Evolutionary conservation across 2,888 invertebrate species (phyloP).

Genomic region (Morpho helenor): DNA sequence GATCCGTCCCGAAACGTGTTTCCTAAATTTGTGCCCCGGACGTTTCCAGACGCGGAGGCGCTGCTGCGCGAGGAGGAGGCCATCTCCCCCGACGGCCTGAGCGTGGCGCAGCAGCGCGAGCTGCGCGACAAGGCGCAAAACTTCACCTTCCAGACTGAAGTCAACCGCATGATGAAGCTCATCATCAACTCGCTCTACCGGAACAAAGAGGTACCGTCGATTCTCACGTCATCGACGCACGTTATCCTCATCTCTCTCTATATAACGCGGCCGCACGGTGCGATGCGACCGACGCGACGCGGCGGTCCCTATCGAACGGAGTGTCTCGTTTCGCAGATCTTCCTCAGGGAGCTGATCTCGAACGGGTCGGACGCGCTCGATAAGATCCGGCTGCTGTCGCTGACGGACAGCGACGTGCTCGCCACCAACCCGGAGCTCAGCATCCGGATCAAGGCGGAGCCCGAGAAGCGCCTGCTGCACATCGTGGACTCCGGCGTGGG

Average conservation of each 20-base stretch:
- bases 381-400: slow-evolving; percentile 95
- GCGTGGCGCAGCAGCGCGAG: slow-evolving; percentile 95
- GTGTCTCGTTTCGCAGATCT: slow-evolving; percentile 81
- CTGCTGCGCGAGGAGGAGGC: slow-evolving; percentile 96
- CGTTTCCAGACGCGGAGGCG: slow-evolving; percentile 90
- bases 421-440: slow-evolving; percentile 89
- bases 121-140: slow-evolving; percentile 93
- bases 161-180: slow-evolving; percentile 99
- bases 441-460: slow-evolving; percentile 95
- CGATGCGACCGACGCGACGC: not conserved
- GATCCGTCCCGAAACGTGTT: too few species aligned
- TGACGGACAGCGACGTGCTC: slow-evolving; percentile 91
- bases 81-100: slow-evolving; percentile 96
- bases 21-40: too few species aligned
- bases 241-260: too few species aligned
- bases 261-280: not conserved
- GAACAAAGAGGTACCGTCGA: slow-evolving; percentile 91
- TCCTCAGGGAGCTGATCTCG: slow-evolving; percentile 97
- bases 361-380: slow-evolving; percentile 99
- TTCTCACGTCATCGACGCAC: too few species aligned
- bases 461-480: slow-evolving; percentile 93
- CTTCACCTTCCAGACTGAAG: slow-evolving; percentile 97
- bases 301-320: not conserved
- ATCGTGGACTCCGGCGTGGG: slow-evolving; percentile 98
- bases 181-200: slow-evolving; percentile 99